Evolutionary conservation across 2,888 invertebrate species (phyloP).

Genomic region (Sthenelais limicola): DNA sequence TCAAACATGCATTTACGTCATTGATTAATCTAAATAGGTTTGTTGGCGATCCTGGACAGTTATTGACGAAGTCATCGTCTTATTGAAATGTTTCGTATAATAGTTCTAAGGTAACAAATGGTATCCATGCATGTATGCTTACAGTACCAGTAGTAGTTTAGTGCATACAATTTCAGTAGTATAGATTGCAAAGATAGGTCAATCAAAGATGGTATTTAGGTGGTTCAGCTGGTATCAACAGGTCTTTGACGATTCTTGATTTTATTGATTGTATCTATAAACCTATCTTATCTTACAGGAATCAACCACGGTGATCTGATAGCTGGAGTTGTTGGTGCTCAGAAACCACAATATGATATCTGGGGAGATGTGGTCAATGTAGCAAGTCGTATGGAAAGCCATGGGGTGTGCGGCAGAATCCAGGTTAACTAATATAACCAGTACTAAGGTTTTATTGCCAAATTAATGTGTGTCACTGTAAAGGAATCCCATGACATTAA

Average conservation of each 20-base stretch:
- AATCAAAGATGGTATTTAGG: neutral
- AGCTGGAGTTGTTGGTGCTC: constrained; percentile 95
- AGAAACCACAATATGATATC: constrained; percentile 96
- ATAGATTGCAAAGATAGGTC: neutral
- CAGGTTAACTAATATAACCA: constrained; percentile 79
- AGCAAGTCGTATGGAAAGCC: constrained; percentile 90
- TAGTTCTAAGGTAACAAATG: too few species aligned
- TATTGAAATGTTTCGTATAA: too few species aligned
- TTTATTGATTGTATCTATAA: too few species aligned
- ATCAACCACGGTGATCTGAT: constrained; percentile 93
- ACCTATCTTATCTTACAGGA: constrained; percentile 77
- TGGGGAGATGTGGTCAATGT: constrained; percentile 98
- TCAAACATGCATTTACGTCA: too few species aligned
- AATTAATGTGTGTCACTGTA: too few species aligned
- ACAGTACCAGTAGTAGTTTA: neutral
- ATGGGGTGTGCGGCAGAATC: constrained; percentile 89
- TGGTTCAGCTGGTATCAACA: neutral
- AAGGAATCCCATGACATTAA: too few species aligned
- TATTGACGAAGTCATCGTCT: too few species aligned
- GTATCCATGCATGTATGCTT: too few species aligned
- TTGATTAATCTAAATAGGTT: too few species aligned
- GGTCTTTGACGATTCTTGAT: too few species aligned
- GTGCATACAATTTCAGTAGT: neutral
- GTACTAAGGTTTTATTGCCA: too few species aligned
- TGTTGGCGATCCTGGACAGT: too few species aligned